phyloP scores from a whole-genome alignment of 2,888 invertebrate genomes.

The Caenorhabditis sp. region DNA sequence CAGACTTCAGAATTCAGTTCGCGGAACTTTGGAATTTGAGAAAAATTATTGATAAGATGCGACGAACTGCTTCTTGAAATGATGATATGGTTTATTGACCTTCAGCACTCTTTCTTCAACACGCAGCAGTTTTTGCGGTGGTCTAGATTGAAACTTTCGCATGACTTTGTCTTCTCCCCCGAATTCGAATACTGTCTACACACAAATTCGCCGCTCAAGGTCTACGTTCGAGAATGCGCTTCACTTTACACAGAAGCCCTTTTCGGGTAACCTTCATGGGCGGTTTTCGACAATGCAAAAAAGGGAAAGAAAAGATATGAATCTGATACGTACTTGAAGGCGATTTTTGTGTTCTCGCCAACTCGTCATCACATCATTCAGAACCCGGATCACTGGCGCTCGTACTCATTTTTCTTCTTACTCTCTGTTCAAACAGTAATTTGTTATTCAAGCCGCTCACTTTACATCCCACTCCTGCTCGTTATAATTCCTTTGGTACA shows the following conservation, averaged over 20 bases:
- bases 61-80: conserved; percentile 37
- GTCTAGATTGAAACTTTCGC: conserved; percentile 47
- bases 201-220: conserved; percentile 26
- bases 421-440: conserved; percentile 53
- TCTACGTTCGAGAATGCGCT: conserved; percentile 45
- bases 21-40: conserved; percentile 33
- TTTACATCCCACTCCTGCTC: conserved; percentile 49
- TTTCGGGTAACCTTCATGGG: conserved; percentile 12
- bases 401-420: conserved; percentile 19
- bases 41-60: conserved; percentile 18
- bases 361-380: conserved; percentile 4
- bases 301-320: conserved; percentile 18
- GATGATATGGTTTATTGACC: conserved; percentile 44
- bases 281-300: not conserved
- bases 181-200: conserved; percentile 21
- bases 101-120: conserved; percentile 39
- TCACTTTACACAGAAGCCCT: conserved; percentile 23
- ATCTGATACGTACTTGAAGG: conserved; percentile 46
- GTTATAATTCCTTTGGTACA: conserved; percentile 55
- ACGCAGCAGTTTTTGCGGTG: conserved; percentile 39
- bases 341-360: conserved; percentile 2
- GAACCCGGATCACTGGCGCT: conserved; percentile 2
- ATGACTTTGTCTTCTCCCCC: conserved; percentile 17
- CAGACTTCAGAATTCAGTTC: not conserved
- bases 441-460: conserved; percentile 54